Evolutionary conservation across 2,113 vertebrate species (phyloP).

Genomic region (Aegypius monachus): DNA sequence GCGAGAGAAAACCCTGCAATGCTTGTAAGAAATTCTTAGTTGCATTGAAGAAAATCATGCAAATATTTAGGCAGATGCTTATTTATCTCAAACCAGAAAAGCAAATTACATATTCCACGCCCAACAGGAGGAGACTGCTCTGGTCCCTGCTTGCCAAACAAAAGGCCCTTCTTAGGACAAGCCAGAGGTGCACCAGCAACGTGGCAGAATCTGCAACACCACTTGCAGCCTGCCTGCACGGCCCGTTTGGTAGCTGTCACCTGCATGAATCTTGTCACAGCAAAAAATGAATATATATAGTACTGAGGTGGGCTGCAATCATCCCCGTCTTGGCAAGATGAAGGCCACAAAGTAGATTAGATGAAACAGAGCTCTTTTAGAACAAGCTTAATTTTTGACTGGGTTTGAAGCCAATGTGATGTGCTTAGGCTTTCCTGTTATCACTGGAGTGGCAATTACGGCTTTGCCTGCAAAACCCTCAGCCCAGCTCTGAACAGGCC

Average conservation of each 20-base stretch:
- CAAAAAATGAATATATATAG: background rate
- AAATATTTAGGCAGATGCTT: background rate
- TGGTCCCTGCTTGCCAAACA: background rate
- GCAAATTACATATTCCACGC: fast-evolving
- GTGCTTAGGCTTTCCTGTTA: background rate
- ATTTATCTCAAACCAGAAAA: background rate
- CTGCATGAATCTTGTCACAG: background rate
- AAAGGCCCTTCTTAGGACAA: background rate
- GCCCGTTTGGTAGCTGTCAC: background rate
- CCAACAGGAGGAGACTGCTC: background rate
- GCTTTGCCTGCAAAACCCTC: background rate
- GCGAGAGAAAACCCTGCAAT: no score
- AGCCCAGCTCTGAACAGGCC: background rate
- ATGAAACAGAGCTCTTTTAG: background rate
- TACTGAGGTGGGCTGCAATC: background rate
- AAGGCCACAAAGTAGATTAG: background rate
- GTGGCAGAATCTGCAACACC: background rate
- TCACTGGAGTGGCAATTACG: background rate
- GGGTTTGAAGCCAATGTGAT: background rate
- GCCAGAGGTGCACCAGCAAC: background rate
- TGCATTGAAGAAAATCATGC: background rate
- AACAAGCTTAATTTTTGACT: background rate
- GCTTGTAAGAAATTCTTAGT: no score
- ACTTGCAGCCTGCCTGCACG: fast-evolving
- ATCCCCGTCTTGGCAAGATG: background rate